phyloP scores from a whole-genome alignment of 1,140 invertebrate species.

The Physella acuta region DNA sequence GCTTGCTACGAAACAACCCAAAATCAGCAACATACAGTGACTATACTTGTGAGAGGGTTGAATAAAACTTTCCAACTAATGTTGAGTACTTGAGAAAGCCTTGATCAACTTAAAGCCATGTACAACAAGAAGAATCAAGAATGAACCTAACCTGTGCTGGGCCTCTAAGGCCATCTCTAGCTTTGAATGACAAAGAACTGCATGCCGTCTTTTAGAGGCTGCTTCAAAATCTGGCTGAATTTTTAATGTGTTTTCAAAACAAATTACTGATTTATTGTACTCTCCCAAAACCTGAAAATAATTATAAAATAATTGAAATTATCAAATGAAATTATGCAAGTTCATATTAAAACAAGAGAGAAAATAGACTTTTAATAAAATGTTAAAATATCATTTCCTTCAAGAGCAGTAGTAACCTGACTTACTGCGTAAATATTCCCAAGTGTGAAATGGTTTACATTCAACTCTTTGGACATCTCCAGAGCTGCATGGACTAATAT shows the following conservation, averaged over 20 bases:
- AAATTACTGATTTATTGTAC: conserved; percentile 64
- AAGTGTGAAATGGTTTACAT: conserved; percentile 76
- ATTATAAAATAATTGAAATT: neutral
- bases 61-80: neutral
- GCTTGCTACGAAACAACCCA: neutral
- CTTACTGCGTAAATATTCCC: conserved; percentile 75
- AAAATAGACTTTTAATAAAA: neutral
- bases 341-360: neutral
- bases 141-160: conserved; percentile 67
- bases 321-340: neutral
- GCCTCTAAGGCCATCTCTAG: conserved; percentile 69
- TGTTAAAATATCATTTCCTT: neutral
- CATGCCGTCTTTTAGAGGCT: conserved; percentile 68
- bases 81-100: too few species aligned
- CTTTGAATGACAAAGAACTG: conserved; percentile 72
- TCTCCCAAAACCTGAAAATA: conserved; percentile 58
- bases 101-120: too few species aligned
- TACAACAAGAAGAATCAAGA: too few species aligned
- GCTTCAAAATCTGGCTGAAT: conserved; percentile 66
- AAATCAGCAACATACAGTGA: neutral
- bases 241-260: conserved; percentile 74
- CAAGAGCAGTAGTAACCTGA: conserved; percentile 6
- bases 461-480: conserved; percentile 73
- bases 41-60: neutral
- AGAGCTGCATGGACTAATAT: conserved; percentile 78